These are phyloP conservation scores for Hylaeus anthracinus DNA, from an alignment of 1,140 invertebrate species.

Conservation along the genomic window DNA sequence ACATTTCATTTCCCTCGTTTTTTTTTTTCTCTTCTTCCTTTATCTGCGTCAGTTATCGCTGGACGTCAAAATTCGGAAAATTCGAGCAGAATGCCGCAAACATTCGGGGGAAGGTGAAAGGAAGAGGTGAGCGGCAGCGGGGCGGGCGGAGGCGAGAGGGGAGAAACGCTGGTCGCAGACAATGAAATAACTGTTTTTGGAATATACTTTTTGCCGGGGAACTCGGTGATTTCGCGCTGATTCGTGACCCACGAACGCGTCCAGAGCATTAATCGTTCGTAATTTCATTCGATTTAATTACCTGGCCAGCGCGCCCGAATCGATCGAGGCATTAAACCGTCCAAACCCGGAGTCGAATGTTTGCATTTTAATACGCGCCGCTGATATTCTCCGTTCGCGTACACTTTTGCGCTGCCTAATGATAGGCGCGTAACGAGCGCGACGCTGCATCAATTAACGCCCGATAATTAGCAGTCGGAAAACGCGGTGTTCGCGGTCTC, in stretches of 20 bases:
- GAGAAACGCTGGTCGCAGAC: slow-evolving; percentile 11
- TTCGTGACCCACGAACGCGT: slow-evolving; percentile 60
- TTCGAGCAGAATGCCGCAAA: too few relatives aligned
- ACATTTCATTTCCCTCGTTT: too few relatives aligned
- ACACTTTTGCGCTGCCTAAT: slow-evolving; percentile 70
- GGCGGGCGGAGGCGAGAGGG: not conserved
- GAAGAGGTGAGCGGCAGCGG: too few relatives aligned
- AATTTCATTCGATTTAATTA: slow-evolving; percentile 78
- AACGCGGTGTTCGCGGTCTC: not conserved
- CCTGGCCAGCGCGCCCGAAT: slow-evolving; percentile 63
- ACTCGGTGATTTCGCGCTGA: slow-evolving; percentile 54
- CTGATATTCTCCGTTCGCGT: slow-evolving; percentile 55
- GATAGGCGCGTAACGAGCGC: slow-evolving; percentile 68
- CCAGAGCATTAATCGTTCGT: slow-evolving; percentile 71
- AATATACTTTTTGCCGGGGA: slow-evolving; percentile 51
- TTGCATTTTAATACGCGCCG: slow-evolving; percentile 73
- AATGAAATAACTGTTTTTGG: slow-evolving; percentile 41
- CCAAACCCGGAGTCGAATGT: slow-evolving; percentile 61
- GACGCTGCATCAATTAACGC: slow-evolving; percentile 64
- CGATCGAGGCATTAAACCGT: slow-evolving; percentile 70
- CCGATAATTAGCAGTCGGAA: slow-evolving; percentile 56
- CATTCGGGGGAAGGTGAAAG: too few relatives aligned
- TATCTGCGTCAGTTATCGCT: too few relatives aligned
- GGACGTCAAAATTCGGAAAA: too few relatives aligned
- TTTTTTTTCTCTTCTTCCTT: too few relatives aligned